phyloP scores from a whole-genome alignment of 2,113 vertebrate genomes.

The Hirundichthys speculiger region DNA sequence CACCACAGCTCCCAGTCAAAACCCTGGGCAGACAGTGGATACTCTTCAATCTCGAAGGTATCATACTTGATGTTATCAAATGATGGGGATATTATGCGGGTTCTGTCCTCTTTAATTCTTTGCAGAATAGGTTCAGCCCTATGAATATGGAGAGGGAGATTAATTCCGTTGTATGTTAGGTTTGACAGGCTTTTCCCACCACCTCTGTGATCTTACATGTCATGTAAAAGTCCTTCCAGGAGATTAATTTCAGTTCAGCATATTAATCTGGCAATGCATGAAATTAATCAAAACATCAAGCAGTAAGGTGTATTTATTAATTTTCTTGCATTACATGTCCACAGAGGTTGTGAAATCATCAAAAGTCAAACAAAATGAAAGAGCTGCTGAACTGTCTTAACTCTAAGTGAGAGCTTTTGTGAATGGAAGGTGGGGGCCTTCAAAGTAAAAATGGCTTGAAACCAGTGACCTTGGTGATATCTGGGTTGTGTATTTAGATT shows the following conservation, averaged over 20 bases:
- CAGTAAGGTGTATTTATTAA: background rate
- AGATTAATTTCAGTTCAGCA: constrained; percentile 27
- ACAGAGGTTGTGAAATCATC: too few relatives aligned
- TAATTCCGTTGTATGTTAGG: constrained; percentile 28
- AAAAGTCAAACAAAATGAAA: too few relatives aligned
- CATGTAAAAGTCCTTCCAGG: constrained; percentile 15
- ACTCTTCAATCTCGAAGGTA: constrained; percentile 97
- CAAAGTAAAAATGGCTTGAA: too few relatives aligned
- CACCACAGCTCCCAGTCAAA: constrained; percentile 99
- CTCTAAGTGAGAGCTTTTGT: too few relatives aligned
- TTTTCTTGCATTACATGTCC: background rate
- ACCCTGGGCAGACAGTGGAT: constrained; percentile 94
- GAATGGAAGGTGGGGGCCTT: too few relatives aligned
- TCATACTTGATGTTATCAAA: constrained; percentile 99
- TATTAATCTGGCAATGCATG: constrained; percentile 10
- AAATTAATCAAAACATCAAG: constrained; percentile 6
- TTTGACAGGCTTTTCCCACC: constrained; percentile 27
- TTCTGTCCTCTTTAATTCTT: constrained; percentile 95
- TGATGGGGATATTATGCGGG: constrained; percentile 93
- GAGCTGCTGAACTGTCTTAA: too few relatives aligned
- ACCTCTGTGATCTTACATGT: constrained; percentile 24
- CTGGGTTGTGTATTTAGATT: too few relatives aligned
- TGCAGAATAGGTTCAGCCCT: constrained; percentile 96
- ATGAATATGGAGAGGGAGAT: constrained; percentile 41
- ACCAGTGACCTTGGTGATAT: too few relatives aligned